phyloP scores from a whole-genome alignment of 2,888 invertebrate genomes.

The Philonicus albiceps region DNA sequence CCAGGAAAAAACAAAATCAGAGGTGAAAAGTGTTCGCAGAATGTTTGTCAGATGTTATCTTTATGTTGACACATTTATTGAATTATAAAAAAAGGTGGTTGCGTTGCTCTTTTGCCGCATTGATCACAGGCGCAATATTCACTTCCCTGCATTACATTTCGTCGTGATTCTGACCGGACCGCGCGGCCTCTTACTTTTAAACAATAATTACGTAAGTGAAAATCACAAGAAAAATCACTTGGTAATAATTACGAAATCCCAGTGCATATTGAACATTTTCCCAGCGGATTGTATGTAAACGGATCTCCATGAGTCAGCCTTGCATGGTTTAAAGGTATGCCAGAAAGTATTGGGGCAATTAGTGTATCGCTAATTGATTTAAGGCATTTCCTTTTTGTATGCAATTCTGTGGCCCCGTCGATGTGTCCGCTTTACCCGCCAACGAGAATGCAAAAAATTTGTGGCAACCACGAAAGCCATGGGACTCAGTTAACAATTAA shows the following conservation, averaged over 20 bases:
- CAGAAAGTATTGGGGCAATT: conserved; percentile 63
- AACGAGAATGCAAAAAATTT: conserved; percentile 45
- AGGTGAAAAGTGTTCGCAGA: background rate
- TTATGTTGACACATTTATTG: background rate
- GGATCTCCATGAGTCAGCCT: conserved; percentile 14
- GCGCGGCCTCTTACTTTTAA: conserved; percentile 9
- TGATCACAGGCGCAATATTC: background rate
- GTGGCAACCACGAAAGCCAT: conserved; percentile 46
- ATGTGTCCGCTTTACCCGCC: conserved; percentile 6
- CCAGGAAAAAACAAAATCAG: background rate
- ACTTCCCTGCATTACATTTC: background rate
- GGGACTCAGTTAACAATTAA: conserved; percentile 46
- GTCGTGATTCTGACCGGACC: background rate
- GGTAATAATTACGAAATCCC: conserved; percentile 23
- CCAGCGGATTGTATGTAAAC: background rate
- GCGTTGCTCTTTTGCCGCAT: background rate
- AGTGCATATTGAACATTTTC: conserved; percentile 22
- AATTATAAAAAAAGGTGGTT: background rate
- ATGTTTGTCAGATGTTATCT: background rate
- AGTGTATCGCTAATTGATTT: conserved; percentile 64
- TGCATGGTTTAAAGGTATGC: conserved; percentile 54
- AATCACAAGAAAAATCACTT: conserved; percentile 19
- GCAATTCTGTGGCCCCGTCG: conserved; percentile 20
- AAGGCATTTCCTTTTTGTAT: conserved; percentile 62
- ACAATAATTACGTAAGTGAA: conserved; percentile 15